Percentiles rank a stretch among this genome's conserved stretches.
These are phyloP conservation scores for Rhogogaster chlorosoma DNA, from an alignment of 2,888 invertebrate species.

Conservation along the genomic window DNA sequence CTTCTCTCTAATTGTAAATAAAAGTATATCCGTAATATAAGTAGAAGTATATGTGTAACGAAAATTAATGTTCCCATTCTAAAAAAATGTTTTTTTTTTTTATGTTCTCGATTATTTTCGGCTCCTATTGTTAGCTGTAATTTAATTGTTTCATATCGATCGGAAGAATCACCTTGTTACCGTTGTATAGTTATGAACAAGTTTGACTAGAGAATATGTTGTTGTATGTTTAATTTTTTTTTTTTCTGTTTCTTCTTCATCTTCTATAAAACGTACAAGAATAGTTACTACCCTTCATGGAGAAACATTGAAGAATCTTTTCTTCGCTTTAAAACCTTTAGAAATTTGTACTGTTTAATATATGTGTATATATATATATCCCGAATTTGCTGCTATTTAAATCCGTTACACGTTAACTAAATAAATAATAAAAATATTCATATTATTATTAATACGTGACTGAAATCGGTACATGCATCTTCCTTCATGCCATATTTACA, in stretches of 20 bases:
- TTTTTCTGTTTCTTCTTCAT: neutral
- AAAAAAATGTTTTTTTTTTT: neutral
- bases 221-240: neutral
- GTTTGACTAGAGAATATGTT: neutral
- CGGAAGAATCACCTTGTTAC: constrained; percentile 6
- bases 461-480: neutral
- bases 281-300: neutral
- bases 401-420: constrained; percentile 36
- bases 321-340: neutral
- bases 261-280: constrained; percentile 40
- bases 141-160: neutral
- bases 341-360: constrained; percentile 42
- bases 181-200: constrained; percentile 12
- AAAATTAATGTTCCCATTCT: neutral
- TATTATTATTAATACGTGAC: neutral
- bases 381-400: constrained; percentile 1
- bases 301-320: neutral
- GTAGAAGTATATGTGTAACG: neutral
- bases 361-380: neutral
- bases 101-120: neutral
- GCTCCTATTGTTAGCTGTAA: neutral
- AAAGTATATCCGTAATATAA: neutral
- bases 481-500: constrained; percentile 18
- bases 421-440: constrained; percentile 33
- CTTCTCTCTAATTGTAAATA: neutral